Evolutionary conservation across 2,888 invertebrate species (phyloP).

Genomic region (Noctua janthe): DNA sequence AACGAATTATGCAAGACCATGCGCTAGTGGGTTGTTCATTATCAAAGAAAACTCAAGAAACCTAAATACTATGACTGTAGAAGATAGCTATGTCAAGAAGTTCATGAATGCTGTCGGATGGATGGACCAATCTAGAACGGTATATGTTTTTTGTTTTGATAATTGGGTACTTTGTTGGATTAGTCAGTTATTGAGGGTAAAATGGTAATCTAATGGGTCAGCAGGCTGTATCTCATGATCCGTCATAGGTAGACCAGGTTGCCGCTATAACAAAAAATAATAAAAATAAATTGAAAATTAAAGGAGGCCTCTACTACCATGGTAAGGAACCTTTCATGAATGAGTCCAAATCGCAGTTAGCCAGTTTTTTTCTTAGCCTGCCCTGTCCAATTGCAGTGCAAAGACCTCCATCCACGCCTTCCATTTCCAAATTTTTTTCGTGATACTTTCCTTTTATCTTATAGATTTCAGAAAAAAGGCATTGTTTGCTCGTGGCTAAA

Average conservation of each 20-base stretch:
- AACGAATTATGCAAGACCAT: conserved; percentile 74
- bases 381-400: neutral
- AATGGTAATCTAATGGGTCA: neutral
- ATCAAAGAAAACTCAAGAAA: conserved; percentile 67
- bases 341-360: no score
- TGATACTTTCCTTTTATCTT: neutral
- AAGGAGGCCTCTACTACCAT: no score
- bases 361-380: neutral
- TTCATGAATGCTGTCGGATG: conserved; percentile 91
- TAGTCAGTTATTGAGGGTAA: neutral
- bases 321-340: no score
- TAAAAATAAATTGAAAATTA: no score
- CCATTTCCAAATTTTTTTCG: neutral
- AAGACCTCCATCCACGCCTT: neutral
- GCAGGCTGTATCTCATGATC: no score
- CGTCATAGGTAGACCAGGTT: no score
- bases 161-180: neutral
- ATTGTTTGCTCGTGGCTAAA: no score
- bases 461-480: neutral
- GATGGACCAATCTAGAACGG: conserved; percentile 90
- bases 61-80: conserved; percentile 80
- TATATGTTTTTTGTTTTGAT: conserved; percentile 71
- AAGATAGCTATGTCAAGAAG: conserved; percentile 89
- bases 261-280: no score
- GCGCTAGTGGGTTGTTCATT: conserved; percentile 46